Evolutionary conservation across 2,113 vertebrate species (phyloP), one percentile per base, ranked within the genome.

Genomic region (Micromys minutus): DNA sequence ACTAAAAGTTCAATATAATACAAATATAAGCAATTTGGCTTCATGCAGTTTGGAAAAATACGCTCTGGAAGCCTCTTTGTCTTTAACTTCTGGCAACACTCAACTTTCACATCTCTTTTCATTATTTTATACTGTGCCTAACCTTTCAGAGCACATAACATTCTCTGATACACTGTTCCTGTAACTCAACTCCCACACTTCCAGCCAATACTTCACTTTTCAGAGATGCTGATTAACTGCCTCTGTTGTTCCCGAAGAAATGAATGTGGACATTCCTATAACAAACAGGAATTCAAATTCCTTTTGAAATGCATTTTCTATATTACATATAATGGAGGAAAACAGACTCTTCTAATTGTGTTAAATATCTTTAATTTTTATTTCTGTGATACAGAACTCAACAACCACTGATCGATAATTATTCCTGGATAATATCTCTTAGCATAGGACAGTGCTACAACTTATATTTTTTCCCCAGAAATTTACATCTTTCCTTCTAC

Each of bases 11-110:
- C 83, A 76, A 93, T 65, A 76, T 21, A 87, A 36, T 42, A 15
- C 80, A 87, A 97, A 95, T 31, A 91, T 67, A 95, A 91, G 95
- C 36, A 72, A 95, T 42, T 76, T 92, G 90, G 91, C n/a, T 77
- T 90, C n/a, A 84, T 59, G 61, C n/a, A 94, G 96, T 93, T 36
- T 39, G 61, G 36, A 39, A 89, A 83, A 91, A 91, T n/a, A 91
- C 1, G 65, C 3, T 77, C 96, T 74, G 76, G 55, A 87, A 89
- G 42, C 21, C 69, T 76, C 2, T 39, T 87, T 95, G 57, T 61
- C 85, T 94, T 87, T 91, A 91, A 90, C 75, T 84, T 69, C 29
- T 52, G 8, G 65, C 11, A 63, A 95, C 93, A 94, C 21, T 63
- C 31, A 36, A 9, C 83, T 65, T 36, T 80, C 86, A 39, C 15